Conservation (phyloP, 2,113 vertebrate genomes). For the Sorex fumeus region DNA sequence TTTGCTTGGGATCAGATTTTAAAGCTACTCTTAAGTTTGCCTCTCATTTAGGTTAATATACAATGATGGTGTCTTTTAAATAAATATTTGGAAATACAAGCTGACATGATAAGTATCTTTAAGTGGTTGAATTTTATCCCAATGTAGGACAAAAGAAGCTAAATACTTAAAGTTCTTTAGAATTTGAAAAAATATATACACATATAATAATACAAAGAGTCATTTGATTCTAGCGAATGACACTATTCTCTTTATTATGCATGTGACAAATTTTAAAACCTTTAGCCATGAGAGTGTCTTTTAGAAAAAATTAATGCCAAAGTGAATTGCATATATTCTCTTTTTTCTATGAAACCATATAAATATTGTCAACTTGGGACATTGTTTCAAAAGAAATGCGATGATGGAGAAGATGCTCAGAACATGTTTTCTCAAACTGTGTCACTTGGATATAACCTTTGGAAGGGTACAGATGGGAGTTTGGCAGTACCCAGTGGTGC, state of each 20-base stretch:
- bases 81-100: not conserved
- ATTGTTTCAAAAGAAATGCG: not conserved
- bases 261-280: not conserved
- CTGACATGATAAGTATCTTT: not conserved
- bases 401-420: not conserved
- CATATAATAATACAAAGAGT: not conserved
- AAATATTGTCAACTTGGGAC: not conserved
- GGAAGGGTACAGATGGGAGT: no score
- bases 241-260: not conserved
- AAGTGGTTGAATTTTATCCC: not conserved
- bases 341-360: not conserved
- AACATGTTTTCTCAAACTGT: not conserved
- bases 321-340: not conserved
- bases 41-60: not conserved
- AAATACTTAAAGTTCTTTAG: not conserved
- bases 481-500: no score
- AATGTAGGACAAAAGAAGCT: not conserved
- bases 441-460: not conserved
- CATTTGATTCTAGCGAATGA: not conserved
- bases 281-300: not conserved
- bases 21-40: slow-evolving; percentile 46
- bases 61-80: not conserved
- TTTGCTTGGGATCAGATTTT: slow-evolving; percentile 17
- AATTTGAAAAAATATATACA: not conserved
- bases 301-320: slow-evolving; percentile 6